Percentiles rank a stretch among this genome's conserved stretches.
Conservation (phyloP, 2,888 invertebrate genomes). For the Leucophenga maculata region DNA sequence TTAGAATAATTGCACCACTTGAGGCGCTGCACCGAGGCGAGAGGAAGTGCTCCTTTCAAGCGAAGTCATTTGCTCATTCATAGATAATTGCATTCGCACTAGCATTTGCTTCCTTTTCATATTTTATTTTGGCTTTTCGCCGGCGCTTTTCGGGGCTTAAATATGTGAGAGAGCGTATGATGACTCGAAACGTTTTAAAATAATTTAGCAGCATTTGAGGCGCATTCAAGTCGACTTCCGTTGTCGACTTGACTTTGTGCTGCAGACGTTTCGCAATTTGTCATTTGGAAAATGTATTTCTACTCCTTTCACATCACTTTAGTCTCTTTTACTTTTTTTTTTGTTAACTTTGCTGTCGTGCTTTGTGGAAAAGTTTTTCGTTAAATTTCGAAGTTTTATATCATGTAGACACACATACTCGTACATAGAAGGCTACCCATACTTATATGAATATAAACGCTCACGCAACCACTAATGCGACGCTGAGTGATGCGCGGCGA, state of each 20-base stretch:
- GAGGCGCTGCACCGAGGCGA: background rate
- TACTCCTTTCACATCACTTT: background rate
- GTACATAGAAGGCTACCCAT: too few relatives aligned
- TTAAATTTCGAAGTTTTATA: background rate
- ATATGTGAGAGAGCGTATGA: background rate
- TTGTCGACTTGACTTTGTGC: constrained; percentile 45
- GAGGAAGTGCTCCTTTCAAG: background rate
- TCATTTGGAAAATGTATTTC: constrained; percentile 52
- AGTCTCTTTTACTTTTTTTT: background rate
- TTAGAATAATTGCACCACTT: constrained; percentile 23
- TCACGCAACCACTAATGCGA: constrained; percentile 16
- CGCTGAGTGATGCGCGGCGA: constrained; percentile 1
- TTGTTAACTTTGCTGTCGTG: background rate
- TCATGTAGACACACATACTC: background rate
- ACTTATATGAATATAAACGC: background rate
- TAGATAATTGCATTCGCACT: constrained; percentile 20
- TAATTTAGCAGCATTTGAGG: constrained; percentile 66
- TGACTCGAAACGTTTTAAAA: constrained; percentile 59
- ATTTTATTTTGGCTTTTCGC: too few relatives aligned
- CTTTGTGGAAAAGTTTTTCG: constrained; percentile 10
- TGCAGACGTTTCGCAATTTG: constrained; percentile 58
- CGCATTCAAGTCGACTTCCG: constrained; percentile 64
- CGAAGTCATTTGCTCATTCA: constrained; percentile 18
- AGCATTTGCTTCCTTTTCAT: background rate
- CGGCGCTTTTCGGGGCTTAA: too few relatives aligned